Evolutionary conservation across 2,888 invertebrate genomes (phyloP), one percentile per base, ranked within the genome.

Genomic region (Hirudinaria manillensis): DNA sequence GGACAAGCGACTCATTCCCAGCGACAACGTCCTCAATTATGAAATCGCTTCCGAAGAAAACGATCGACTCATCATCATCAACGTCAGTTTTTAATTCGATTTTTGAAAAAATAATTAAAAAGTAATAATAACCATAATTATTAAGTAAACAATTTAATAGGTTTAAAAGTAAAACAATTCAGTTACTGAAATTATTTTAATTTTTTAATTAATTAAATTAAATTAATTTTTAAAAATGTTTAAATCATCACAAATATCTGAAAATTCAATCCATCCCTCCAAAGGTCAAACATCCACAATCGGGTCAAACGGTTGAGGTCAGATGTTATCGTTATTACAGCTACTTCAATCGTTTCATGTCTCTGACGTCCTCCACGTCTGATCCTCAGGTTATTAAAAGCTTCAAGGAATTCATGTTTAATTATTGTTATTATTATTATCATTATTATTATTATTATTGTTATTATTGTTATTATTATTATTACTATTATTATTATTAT

Each of bases 271-370:
- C n/a, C n/a, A n/a, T n/a, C n/a, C n/a, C n/a, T n/a, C n/a, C n/a
- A n/a, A n/a, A 78, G 78, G 73, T 76, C 16, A 72, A 56, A 24
- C 77, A 78, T 68, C 56, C 34, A 61, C 71, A 65, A 24, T 36
- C 70, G 29, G 77, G 74, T n/a, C 66, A 70, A 27, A 36, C 72
- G n/a, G 76, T 76, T 56, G 78, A 79, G 53, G 29, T 79, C 19
- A 66, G 70, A 24, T 61, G 75, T 21, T 79, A 77, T 70, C 45
- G 76, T 3, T 78, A 79, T 53, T 78, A 76, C 76, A 79, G 78
- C 55, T 53, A 56, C 7, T 76, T 55, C 16, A 55, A 75, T 27
- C n/a, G 53, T 19, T 79, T 72, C 89, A 79, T 27, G 76, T 10
- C 66, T 24, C 66, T 24, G 13, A 16, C 66, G 21, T 65, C 66